These are phyloP conservation scores for Esperia sulphurella DNA, from an alignment of 2,888 invertebrate species.

Conservation along the genomic window DNA sequence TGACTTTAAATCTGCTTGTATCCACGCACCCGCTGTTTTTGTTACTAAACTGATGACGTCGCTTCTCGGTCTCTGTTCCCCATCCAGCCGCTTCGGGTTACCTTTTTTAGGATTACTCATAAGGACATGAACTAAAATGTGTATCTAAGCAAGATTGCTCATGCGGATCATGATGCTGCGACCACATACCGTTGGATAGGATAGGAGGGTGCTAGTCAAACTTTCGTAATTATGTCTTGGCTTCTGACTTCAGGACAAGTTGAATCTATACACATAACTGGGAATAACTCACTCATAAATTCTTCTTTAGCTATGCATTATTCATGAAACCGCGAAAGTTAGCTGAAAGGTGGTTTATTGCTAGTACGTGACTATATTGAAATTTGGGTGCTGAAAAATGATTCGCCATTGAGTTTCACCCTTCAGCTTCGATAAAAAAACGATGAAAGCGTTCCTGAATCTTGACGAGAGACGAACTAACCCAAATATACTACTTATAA, in stretches of 20 bases:
- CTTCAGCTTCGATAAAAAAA: too few relatives aligned
- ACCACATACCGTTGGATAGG: slow-evolving; percentile 1
- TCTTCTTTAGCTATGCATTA: not conserved
- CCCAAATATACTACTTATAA: too few relatives aligned
- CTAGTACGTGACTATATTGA: slow-evolving; percentile 1
- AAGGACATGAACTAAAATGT: too few relatives aligned
- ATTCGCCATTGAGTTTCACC: not conserved
- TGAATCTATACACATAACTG: not conserved
- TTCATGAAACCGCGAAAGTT: slow-evolving; percentile 1
- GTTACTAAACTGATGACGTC: too few relatives aligned
- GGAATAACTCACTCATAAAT: slow-evolving; percentile 3
- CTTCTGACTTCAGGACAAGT: slow-evolving; percentile 5
- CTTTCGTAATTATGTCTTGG: slow-evolving; percentile 14
- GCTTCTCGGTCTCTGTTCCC: too few relatives aligned
- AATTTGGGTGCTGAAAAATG: not conserved
- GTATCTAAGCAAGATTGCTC: not conserved
- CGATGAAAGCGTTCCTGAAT: too few relatives aligned
- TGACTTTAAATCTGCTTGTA: too few relatives aligned
- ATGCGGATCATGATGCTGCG: not conserved
- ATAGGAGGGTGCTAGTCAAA: not conserved
- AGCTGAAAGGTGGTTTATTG: slow-evolving; percentile 2
- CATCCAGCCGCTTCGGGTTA: too few relatives aligned
- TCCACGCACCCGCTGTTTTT: too few relatives aligned
- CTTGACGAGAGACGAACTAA: too few relatives aligned
- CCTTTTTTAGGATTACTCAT: too few relatives aligned